Percentiles rank a stretch among this genome's conserved stretches.
These are phyloP conservation scores for Lepidochrysops patricia DNA, from an alignment of 2,888 invertebrate species.

Conservation along the genomic window DNA sequence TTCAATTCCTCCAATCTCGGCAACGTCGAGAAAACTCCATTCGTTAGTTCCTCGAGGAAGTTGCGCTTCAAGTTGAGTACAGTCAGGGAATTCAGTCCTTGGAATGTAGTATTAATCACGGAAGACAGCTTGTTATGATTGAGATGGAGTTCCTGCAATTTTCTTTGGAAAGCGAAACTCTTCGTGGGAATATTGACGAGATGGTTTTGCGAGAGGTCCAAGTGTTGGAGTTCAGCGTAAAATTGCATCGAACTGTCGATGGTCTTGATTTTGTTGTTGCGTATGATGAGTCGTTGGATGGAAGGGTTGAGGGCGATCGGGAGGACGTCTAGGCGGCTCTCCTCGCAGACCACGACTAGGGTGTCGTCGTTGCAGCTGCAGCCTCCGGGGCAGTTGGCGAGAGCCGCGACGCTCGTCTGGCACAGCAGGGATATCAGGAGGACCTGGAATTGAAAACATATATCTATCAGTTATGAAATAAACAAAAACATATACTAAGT, in stretches of 20 bases:
- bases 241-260: slow-evolving; percentile 93
- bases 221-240: slow-evolving; percentile 88
- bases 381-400: slow-evolving; percentile 88
- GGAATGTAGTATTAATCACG: slow-evolving; percentile 85
- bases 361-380: slow-evolving; percentile 94
- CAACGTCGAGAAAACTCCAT: slow-evolving; percentile 82
- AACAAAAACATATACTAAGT: too few species aligned
- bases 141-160: slow-evolving; percentile 86
- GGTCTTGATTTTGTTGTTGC: slow-evolving; percentile 89
- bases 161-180: slow-evolving; percentile 86
- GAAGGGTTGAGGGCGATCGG: slow-evolving; percentile 94
- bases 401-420: slow-evolving; percentile 67
- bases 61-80: slow-evolving; percentile 88
- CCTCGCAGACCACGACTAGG: slow-evolving; percentile 88
- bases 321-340: slow-evolving; percentile 89
- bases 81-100: slow-evolving; percentile 83
- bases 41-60: slow-evolving; percentile 84
- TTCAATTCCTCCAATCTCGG: slow-evolving; percentile 88
- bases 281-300: slow-evolving; percentile 87
- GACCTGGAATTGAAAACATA: slow-evolving; percentile 50
- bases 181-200: slow-evolving; percentile 85
- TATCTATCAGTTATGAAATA: too few species aligned
- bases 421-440: slow-evolving; percentile 52
- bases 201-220: slow-evolving; percentile 89
- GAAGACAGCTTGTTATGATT: slow-evolving; percentile 90